Evolutionary conservation across 2,113 vertebrate genomes (phyloP).

Genomic region (Theristicus caerulescens): DNA sequence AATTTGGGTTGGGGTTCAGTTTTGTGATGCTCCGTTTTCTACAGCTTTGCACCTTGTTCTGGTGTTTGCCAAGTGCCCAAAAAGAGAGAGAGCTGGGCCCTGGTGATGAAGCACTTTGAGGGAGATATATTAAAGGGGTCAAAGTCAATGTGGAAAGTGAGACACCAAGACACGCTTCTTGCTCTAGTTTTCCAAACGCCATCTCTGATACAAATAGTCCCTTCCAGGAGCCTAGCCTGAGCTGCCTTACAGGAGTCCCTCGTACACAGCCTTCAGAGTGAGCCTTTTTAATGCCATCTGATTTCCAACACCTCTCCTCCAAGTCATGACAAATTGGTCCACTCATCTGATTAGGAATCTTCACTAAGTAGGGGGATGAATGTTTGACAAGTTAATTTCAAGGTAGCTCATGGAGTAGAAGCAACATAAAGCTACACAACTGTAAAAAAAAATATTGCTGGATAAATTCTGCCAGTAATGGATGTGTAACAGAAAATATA

Average conservation of each 20-base stretch:
- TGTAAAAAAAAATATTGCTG: not conserved
- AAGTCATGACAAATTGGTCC: conserved; percentile 20
- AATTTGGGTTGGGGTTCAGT: not conserved
- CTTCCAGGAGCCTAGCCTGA: not conserved
- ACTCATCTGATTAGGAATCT: conserved; percentile 6
- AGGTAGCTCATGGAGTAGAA: conserved; percentile 41
- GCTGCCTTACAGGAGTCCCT: not conserved
- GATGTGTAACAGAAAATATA: conserved; percentile 32
- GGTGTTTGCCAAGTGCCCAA: not conserved
- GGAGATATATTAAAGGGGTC: not conserved
- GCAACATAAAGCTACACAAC: not conserved
- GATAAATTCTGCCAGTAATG: conserved; percentile 35
- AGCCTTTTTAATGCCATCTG: not conserved
- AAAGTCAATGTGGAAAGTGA: not conserved
- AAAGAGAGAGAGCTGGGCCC: not conserved
- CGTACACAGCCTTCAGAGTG: not conserved
- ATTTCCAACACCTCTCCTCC: not conserved
- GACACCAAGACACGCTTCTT: accelerated
- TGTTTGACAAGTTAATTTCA: conserved; percentile 45
- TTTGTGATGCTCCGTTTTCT: not conserved
- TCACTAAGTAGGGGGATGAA: not conserved
- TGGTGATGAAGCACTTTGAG: not conserved
- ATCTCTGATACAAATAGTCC: not conserved
- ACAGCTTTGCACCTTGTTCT: not conserved
- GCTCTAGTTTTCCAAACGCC: not conserved